A percentile compares a stretch with the other conserved stretches of the same genome.
Conservation (phyloP, 1,140 invertebrate genomes). For the Brachionus asplanchnoidis region DNA sequence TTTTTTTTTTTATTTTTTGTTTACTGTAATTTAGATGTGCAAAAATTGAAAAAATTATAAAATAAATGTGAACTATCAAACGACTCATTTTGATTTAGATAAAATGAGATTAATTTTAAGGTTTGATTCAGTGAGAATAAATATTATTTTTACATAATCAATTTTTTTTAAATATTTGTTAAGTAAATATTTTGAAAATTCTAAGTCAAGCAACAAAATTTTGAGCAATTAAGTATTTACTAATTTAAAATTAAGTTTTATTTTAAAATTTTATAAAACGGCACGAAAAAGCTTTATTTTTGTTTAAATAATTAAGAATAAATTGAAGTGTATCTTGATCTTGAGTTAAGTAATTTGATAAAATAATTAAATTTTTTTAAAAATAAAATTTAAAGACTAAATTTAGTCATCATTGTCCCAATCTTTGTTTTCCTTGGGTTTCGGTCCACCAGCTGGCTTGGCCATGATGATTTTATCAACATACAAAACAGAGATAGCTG, state of each 20-base stretch:
- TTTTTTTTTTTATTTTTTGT: not conserved
- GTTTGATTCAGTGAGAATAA: not conserved
- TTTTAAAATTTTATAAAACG: not conserved
- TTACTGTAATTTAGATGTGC: not conserved
- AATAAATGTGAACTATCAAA: not conserved
- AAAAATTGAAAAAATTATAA: not conserved
- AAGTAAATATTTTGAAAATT: not conserved
- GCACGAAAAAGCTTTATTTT: not conserved
- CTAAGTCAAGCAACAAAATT: not conserved
- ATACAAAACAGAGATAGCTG: slow-evolving; percentile 84
- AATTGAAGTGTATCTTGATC: not conserved
- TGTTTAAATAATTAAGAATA: slow-evolving; percentile 5
- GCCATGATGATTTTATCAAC: slow-evolving; percentile 98
- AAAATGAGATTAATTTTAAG: not conserved
- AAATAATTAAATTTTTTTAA: not conserved
- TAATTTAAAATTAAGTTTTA: not conserved
- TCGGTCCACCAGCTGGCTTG: slow-evolving; percentile 89
- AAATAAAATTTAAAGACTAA: not conserved
- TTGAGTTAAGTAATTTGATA: not conserved
- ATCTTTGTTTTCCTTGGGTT: slow-evolving; percentile 54
- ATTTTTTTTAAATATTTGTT: not conserved
- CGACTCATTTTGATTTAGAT: not conserved
- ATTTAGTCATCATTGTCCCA: slow-evolving; percentile 39
- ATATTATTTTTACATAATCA: not conserved
- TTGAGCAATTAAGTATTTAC: not conserved